Evolutionary conservation across 2,113 vertebrate genomes (phyloP).

Genomic region (Sebastes schlegelii): DNA sequence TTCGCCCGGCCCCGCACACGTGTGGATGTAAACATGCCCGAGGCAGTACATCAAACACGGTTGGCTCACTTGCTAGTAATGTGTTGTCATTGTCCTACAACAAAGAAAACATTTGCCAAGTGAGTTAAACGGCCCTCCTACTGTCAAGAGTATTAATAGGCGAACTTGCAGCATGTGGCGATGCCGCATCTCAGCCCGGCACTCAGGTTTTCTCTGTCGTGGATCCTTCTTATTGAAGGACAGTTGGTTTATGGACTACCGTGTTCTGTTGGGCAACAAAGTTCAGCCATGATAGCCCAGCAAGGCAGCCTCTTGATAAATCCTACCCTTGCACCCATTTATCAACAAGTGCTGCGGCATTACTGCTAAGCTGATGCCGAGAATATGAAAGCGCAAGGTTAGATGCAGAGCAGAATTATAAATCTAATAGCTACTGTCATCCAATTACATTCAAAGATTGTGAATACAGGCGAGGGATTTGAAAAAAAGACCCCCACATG

Average conservation of each 20-base stretch:
- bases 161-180: slow-evolving; percentile 11
- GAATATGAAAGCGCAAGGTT: slow-evolving; percentile 58
- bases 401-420: slow-evolving; percentile 40
- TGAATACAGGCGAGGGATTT: slow-evolving; percentile 8
- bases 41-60: slow-evolving; percentile 20
- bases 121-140: slow-evolving; percentile 17
- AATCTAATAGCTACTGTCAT: slow-evolving; percentile 55
- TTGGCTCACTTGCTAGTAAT: slow-evolving; percentile 9
- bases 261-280: slow-evolving; percentile 47
- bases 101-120: slow-evolving; percentile 30
- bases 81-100: slow-evolving; percentile 29
- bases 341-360: slow-evolving; percentile 53
- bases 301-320: slow-evolving; percentile 61
- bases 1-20: slow-evolving; percentile 39
- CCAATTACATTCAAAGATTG: slow-evolving; percentile 38
- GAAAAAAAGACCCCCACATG: not conserved
- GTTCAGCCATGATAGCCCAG: slow-evolving; percentile 62
- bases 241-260: slow-evolving; percentile 57
- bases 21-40: slow-evolving; percentile 49
- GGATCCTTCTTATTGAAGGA: slow-evolving; percentile 66
- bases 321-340: slow-evolving; percentile 53
- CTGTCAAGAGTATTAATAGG: slow-evolving; percentile 29
- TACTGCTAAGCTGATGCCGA: slow-evolving; percentile 44
- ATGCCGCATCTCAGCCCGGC: slow-evolving; percentile 34
- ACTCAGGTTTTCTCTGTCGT: slow-evolving; percentile 19